Percentiles rank a stretch among this genome's conserved stretches.
phyloP scores from a whole-genome alignment of 2,797 vertebrate species.

The Petrocephalus sullivani region DNA sequence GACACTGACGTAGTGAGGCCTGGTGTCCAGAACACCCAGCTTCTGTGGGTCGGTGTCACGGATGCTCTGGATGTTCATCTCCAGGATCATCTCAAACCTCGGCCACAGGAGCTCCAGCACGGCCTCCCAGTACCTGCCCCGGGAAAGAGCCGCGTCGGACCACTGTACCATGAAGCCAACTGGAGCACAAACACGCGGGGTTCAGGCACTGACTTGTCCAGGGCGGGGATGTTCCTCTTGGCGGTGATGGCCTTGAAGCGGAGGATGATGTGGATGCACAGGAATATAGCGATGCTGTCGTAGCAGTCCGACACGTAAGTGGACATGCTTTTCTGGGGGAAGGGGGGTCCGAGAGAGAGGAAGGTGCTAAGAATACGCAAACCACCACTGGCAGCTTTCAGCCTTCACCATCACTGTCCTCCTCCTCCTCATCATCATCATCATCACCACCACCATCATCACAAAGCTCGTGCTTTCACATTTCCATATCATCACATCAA shows the following conservation, averaged over 20 bases:
- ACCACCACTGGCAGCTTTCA: neutral
- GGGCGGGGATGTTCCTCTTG: slow-evolving; percentile 78
- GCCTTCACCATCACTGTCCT: neutral
- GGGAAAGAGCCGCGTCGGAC: neutral
- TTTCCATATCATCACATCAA: neutral
- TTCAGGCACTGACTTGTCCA: slow-evolving; percentile 72
- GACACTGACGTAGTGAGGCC: slow-evolving; percentile 78
- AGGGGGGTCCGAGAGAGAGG: neutral
- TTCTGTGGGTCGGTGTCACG: slow-evolving; percentile 85
- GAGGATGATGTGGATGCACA: slow-evolving; percentile 87
- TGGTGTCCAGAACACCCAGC: slow-evolving; percentile 79
- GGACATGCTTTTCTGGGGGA: slow-evolving; percentile 77
- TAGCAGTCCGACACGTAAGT: slow-evolving; percentile 82
- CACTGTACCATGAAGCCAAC: neutral
- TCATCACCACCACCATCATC: rapidly evolving
- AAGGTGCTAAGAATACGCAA: neutral
- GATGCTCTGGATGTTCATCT: slow-evolving; percentile 90
- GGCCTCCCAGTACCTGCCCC: slow-evolving; percentile 80
- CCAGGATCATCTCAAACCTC: slow-evolving; percentile 80
- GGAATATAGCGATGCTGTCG: slow-evolving; percentile 85
- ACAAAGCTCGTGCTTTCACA: neutral
- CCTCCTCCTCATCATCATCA: rapidly evolving
- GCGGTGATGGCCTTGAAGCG: slow-evolving; percentile 77
- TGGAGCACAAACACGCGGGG: neutral
- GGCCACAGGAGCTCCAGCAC: slow-evolving; percentile 86